A percentile compares a stretch with the other conserved stretches of the same genome.
Evolutionary conservation across 2,797 vertebrate species (phyloP).

Genomic region (Enteromius thamalakanensis): DNA sequence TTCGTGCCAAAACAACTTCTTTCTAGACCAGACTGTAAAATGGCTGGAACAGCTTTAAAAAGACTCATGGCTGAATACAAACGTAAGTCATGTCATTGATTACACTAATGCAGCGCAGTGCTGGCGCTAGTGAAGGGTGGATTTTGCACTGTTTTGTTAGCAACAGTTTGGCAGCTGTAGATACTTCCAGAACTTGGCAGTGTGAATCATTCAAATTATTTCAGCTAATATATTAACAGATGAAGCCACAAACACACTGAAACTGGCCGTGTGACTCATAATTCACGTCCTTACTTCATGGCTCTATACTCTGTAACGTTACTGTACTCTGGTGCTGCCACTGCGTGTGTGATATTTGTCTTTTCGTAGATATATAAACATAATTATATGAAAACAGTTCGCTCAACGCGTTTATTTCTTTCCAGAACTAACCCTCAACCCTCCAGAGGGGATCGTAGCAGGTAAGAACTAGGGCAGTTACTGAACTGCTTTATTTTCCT

Average conservation of each 20-base stretch:
- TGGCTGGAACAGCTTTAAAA: slow-evolving; percentile 81
- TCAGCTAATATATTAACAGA: background rate
- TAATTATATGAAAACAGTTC: background rate
- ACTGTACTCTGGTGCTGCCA: background rate
- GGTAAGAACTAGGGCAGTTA: slow-evolving; percentile 75
- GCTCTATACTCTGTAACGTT: background rate
- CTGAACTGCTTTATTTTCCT: background rate
- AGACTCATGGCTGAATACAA: slow-evolving; percentile 83
- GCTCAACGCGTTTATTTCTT: slow-evolving; percentile 39
- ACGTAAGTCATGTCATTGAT: slow-evolving; percentile 67
- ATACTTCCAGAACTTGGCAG: slow-evolving; percentile 28
- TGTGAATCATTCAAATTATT: background rate
- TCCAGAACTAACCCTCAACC: slow-evolving; percentile 93
- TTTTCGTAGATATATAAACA: background rate
- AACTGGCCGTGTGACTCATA: background rate
- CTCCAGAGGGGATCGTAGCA: slow-evolving; percentile 97
- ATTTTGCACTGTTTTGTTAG: background rate
- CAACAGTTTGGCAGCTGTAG: slow-evolving; percentile 20
- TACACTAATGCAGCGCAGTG: background rate
- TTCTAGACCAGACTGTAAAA: slow-evolving; percentile 45
- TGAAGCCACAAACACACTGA: background rate
- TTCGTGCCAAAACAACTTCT: slow-evolving; percentile 41
- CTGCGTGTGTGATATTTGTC: background rate
- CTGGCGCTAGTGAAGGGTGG: background rate
- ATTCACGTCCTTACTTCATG: background rate